Conservation (phyloP, 2,797 vertebrate species). For the Platalea minor region DNA sequence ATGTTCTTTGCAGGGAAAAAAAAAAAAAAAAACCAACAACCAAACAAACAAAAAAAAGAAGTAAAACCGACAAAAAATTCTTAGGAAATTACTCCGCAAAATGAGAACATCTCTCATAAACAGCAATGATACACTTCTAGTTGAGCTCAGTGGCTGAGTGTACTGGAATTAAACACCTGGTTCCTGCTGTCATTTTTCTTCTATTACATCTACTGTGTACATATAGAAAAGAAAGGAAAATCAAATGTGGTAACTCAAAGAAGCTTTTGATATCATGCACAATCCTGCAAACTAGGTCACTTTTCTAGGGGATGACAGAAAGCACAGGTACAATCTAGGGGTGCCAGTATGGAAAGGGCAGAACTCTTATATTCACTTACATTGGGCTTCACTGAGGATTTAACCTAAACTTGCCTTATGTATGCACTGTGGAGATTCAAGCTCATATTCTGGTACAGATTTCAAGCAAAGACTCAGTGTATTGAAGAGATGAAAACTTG, state of each 20-base stretch:
- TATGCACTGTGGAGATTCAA: not conserved
- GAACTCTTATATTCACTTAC: not conserved
- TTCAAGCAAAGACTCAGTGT: not conserved
- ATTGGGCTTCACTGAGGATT: not conserved
- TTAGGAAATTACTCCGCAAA: not conserved
- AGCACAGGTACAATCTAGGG: not conserved
- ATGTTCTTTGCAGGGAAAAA: not conserved
- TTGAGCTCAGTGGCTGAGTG: not conserved
- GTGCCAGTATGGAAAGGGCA: not conserved
- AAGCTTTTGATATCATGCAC: not conserved
- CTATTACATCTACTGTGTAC: not conserved
- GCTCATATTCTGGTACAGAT: not conserved
- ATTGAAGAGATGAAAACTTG: not conserved
- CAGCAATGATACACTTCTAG: accelerated
- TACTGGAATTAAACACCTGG: not conserved
- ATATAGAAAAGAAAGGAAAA: not conserved
- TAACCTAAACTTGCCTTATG: not conserved
- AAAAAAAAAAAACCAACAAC: too few relatives aligned
- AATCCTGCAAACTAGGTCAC: not conserved
- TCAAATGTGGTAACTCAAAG: not conserved
- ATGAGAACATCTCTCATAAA: not conserved
- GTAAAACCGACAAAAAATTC: not conserved
- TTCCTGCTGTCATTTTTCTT: not conserved
- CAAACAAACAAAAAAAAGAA: too few relatives aligned
- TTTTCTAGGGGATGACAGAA: not conserved